These are phyloP conservation scores for Catocala fraxini DNA, from an alignment of 2,888 invertebrate genomes.

Conservation along the genomic window DNA sequence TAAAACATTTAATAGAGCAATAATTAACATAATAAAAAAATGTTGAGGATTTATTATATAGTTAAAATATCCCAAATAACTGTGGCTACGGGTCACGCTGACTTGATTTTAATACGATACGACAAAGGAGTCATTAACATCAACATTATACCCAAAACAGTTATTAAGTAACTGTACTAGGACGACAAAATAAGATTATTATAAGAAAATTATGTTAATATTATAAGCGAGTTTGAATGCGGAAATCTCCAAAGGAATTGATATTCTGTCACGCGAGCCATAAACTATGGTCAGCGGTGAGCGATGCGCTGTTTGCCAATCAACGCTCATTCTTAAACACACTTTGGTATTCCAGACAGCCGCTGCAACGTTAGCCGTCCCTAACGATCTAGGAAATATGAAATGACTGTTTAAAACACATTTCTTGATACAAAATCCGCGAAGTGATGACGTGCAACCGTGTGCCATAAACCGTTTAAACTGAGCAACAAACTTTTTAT, in stretches of 20 bases:
- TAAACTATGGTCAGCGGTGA: slow-evolving; percentile 50
- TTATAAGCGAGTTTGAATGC: slow-evolving; percentile 41
- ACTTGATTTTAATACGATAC: slow-evolving; percentile 39
- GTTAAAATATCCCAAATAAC: slow-evolving; percentile 32
- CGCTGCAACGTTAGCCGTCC: slow-evolving; percentile 23
- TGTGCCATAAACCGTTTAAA: slow-evolving; percentile 22
- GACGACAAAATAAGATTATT: slow-evolving; percentile 51
- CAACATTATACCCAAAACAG: slow-evolving; percentile 54
- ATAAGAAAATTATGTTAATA: slow-evolving; percentile 56
- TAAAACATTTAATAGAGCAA: slow-evolving; percentile 24
- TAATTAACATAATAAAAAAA: slow-evolving; percentile 36
- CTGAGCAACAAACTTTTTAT: slow-evolving; percentile 34
- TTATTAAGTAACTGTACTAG: slow-evolving; percentile 58
- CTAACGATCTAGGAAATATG: slow-evolving; percentile 37
- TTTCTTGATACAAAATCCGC: slow-evolving; percentile 29
- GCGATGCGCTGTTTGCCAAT: slow-evolving; percentile 76
- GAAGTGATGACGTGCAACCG: slow-evolving; percentile 19
- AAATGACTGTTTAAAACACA: slow-evolving; percentile 39
- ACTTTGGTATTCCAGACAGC: slow-evolving; percentile 35
- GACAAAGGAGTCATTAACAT: slow-evolving; percentile 50
- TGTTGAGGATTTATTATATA: slow-evolving; percentile 22
- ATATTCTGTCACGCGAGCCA: slow-evolving; percentile 49
- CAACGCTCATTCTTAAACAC: slow-evolving; percentile 63
- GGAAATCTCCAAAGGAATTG: slow-evolving; percentile 49
- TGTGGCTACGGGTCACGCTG: slow-evolving; percentile 25